Percentiles rank a stretch among this genome's conserved stretches.
Evolutionary conservation across 2,797 vertebrate genomes (phyloP).

Genomic region (Enteromius unitaeniatus): DNA sequence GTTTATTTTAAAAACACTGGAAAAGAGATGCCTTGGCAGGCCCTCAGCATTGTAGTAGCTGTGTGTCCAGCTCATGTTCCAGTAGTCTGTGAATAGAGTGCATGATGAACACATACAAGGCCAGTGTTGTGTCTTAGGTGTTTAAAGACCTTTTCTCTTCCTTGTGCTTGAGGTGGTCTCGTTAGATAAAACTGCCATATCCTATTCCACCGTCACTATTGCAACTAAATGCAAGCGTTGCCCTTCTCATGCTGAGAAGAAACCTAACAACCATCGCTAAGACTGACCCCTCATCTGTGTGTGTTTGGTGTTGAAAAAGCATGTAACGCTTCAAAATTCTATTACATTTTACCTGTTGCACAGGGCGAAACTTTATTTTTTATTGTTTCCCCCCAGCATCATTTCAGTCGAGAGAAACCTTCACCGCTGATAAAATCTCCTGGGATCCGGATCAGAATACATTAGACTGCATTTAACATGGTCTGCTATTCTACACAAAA

Average conservation of each 20-base stretch:
- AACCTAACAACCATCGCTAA: neutral
- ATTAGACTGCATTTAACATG: neutral
- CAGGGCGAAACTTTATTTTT: no score
- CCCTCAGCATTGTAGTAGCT: conserved; percentile 9
- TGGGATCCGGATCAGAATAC: neutral
- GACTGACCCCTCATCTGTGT: neutral
- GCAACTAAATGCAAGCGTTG: conserved; percentile 1
- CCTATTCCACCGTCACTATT: conserved; percentile 25
- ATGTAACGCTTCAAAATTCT: neutral
- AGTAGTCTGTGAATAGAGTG: conserved; percentile 36
- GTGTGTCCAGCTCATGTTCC: conserved; percentile 29
- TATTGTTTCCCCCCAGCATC: neutral
- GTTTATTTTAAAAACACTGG: no score
- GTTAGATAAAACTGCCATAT: conserved; percentile 16
- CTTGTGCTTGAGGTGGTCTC: conserved; percentile 8
- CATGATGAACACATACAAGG: conserved; percentile 37
- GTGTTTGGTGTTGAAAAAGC: neutral
- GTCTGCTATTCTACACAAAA: conserved; percentile 26
- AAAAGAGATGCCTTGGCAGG: conserved; percentile 11
- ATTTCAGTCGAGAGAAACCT: neutral
- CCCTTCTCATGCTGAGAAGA: neutral
- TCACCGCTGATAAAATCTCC: neutral
- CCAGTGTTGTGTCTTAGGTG: conserved; percentile 43
- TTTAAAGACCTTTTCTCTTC: conserved; percentile 28
- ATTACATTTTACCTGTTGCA: neutral